Percentiles rank a stretch among this genome's conserved stretches.
phyloP scores from a whole-genome alignment of 2,888 invertebrate species.

The Pteria penguin region DNA sequence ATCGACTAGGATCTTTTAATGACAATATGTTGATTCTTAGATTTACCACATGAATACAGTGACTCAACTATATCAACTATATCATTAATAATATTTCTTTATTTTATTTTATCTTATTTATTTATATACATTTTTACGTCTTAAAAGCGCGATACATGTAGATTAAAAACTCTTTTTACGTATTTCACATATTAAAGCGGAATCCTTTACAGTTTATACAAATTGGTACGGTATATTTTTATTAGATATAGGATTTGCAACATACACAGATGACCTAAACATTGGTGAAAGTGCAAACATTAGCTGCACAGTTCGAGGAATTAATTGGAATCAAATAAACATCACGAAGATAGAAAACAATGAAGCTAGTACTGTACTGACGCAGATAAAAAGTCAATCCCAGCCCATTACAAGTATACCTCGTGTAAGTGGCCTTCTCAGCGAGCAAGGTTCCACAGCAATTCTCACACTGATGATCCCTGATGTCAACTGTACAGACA shows the following conservation, averaged over 20 bases:
- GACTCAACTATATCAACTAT: too few species aligned
- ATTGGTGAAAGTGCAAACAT: background rate
- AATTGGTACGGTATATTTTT: too few species aligned
- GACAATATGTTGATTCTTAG: too few species aligned
- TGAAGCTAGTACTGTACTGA: background rate
- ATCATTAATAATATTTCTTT: too few species aligned
- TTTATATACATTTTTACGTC: too few species aligned
- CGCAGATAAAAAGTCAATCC: background rate
- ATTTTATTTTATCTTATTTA: too few species aligned
- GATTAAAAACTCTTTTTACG: too few species aligned
- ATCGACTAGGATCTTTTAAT: too few species aligned
- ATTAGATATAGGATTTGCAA: background rate
- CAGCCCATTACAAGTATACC: background rate
- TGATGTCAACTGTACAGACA: background rate
- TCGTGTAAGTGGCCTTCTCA: background rate
- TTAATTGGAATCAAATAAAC: background rate
- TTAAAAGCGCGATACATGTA: too few species aligned
- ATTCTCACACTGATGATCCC: background rate
- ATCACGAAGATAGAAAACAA: background rate
- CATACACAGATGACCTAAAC: background rate
- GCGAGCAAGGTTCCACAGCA: background rate
- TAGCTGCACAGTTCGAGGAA: background rate
- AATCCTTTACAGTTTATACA: too few species aligned
- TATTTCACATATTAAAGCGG: too few species aligned
- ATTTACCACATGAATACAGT: too few species aligned